Evolutionary conservation across 1,140 invertebrate genomes (phyloP).

Genomic region (Stegodyphus mimosarum): DNA sequence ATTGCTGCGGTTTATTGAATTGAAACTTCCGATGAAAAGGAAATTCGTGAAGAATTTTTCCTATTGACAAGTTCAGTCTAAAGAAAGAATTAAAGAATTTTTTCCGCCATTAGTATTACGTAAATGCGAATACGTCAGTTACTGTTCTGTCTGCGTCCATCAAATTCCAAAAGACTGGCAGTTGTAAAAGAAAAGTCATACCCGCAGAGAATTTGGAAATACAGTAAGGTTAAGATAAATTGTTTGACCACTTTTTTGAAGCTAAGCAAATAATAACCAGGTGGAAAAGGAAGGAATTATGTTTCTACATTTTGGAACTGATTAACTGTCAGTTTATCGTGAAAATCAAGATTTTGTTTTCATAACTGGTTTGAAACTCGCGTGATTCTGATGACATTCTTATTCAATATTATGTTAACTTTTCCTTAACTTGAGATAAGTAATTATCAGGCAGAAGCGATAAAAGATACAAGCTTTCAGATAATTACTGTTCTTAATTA

Average conservation of each 20-base stretch:
- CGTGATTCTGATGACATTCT: too few relatives aligned
- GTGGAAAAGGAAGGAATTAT: background rate
- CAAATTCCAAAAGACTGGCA: background rate
- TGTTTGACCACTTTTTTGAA: background rate
- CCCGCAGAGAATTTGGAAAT: background rate
- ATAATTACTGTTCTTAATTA: too few relatives aligned
- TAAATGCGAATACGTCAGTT: background rate
- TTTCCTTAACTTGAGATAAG: too few relatives aligned
- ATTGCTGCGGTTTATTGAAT: constrained; percentile 22
- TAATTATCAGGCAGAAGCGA: too few relatives aligned
- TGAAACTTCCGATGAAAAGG: constrained; percentile 29
- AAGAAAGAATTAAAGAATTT: background rate
- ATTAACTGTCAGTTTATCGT: background rate
- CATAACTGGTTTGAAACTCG: background rate
- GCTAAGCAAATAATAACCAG: background rate
- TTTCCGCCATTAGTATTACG: background rate
- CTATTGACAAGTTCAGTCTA: constrained; percentile 6
- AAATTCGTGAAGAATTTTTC: background rate
- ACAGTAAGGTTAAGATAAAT: background rate
- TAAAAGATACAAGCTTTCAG: too few relatives aligned
- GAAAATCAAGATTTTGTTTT: background rate
- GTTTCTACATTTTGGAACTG: background rate
- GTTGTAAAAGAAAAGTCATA: background rate
- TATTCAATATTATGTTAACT: too few relatives aligned
- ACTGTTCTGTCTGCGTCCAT: background rate